phyloP scores from a whole-genome alignment of 1,140 invertebrate genomes.

The Kradibia gibbosae region DNA sequence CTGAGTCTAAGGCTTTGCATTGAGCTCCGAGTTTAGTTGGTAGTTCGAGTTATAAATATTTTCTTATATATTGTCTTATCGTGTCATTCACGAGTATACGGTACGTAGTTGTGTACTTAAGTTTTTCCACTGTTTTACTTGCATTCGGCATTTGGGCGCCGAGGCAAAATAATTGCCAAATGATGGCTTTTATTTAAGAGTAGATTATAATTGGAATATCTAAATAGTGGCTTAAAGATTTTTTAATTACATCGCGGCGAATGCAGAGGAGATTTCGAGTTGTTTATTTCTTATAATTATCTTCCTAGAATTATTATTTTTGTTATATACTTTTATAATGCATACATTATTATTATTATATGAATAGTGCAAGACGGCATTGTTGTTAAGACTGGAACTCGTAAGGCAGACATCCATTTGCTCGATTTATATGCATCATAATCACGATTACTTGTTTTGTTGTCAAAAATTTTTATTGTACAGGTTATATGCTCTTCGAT shows the following conservation, averaged over 20 bases:
- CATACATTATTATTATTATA: not conserved
- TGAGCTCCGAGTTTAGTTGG: not conserved
- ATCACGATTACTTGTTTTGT: not conserved
- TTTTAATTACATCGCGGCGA: not conserved
- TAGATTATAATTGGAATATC: not conserved
- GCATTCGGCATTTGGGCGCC: no score
- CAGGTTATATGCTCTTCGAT: constrained; percentile 1
- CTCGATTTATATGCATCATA: not conserved
- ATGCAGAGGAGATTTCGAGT: not conserved
- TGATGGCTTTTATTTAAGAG: constrained; percentile 23
- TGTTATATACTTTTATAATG: not conserved
- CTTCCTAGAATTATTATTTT: not conserved
- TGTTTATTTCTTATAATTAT: not conserved
- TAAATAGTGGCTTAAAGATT: not conserved
- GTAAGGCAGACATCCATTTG: not conserved
- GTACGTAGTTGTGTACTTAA: not conserved
- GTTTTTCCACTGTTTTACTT: constrained; percentile 12
- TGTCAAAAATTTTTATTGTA: constrained; percentile 21
- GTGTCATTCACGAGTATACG: not conserved
- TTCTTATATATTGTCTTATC: not conserved
- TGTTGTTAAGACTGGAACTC: constrained; percentile 17
- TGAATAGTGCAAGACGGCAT: not conserved
- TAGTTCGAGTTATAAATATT: not conserved
- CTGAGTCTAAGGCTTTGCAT: not conserved
- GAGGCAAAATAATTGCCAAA: no score